Evolutionary conservation across 2,113 vertebrate genomes (phyloP).

Genomic region (Oreochromis spilurus): DNA sequence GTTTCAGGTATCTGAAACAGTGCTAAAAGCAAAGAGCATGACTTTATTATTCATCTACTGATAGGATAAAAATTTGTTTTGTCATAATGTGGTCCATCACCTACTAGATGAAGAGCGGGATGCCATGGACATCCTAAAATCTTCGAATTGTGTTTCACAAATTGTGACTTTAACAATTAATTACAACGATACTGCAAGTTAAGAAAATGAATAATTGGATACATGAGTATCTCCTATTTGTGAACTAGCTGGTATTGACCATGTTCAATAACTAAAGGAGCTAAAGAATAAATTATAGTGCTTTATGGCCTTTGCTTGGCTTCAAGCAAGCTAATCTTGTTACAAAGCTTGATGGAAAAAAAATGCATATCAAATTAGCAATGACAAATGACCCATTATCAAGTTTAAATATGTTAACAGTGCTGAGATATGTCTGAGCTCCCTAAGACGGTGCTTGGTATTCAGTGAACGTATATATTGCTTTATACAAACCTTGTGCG

Average conservation of each 20-base stretch:
- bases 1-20: slow-evolving; percentile 9
- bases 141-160: background rate
- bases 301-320: background rate
- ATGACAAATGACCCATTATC: slow-evolving; percentile 27
- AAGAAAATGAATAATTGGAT: background rate
- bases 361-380: slow-evolving; percentile 27
- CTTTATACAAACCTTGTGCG: background rate
- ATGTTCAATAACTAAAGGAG: background rate
- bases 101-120: background rate
- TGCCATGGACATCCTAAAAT: background rate
- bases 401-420: background rate
- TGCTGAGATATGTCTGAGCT: background rate
- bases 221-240: background rate
- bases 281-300: background rate
- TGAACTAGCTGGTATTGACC: background rate
- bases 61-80: background rate
- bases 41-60: background rate
- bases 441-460: background rate
- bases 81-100: background rate
- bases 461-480: background rate
- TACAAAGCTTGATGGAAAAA: background rate
- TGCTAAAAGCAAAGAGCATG: background rate
- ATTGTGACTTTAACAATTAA: background rate
- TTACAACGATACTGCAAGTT: background rate
- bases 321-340: slow-evolving; percentile 3